A percentile compares a stretch with the other conserved stretches of the same genome.
These are phyloP conservation scores for Halictus rubicundus DNA, from an alignment of 1,140 invertebrate species.

Conservation along the genomic window DNA sequence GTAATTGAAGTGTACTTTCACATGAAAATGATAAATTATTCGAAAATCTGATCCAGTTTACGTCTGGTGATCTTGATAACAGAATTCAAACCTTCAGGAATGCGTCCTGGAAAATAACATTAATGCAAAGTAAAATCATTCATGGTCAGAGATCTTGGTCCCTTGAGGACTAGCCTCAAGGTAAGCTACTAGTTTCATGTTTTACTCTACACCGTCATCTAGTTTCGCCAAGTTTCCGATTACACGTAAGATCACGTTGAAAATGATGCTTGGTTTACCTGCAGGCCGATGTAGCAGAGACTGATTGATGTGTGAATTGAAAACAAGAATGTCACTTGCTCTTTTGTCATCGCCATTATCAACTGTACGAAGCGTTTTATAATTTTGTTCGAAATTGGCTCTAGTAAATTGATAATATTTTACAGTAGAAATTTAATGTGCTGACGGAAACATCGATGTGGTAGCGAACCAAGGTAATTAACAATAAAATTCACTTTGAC, in stretches of 20 bases:
- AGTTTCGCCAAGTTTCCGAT: slow-evolving; percentile 58
- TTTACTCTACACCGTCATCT: slow-evolving; percentile 44
- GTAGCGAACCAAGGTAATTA: too few species aligned
- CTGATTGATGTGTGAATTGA: slow-evolving; percentile 16
- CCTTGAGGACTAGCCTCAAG: slow-evolving; percentile 49
- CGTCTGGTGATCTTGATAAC: not conserved
- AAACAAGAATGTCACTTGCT: slow-evolving; percentile 4
- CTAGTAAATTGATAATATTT: too few species aligned
- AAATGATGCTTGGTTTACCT: slow-evolving; percentile 43
- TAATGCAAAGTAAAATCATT: not conserved
- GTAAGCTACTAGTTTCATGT: slow-evolving; percentile 48
- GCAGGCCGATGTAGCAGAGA: not conserved
- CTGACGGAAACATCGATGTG: too few species aligned
- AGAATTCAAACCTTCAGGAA: not conserved
- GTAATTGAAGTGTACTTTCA: not conserved
- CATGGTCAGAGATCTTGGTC: slow-evolving; percentile 36
- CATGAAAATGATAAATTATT: not conserved
- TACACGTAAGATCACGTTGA: slow-evolving; percentile 48
- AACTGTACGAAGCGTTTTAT: not conserved
- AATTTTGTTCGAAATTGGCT: not conserved
- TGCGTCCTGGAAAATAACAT: slow-evolving; percentile 13
- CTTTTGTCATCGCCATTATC: not conserved
- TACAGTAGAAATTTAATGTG: too few species aligned
- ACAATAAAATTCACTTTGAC: too few species aligned
- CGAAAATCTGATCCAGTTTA: not conserved